phyloP scores from a whole-genome alignment of 2,113 vertebrate species.

The Chaetura pelagica region DNA sequence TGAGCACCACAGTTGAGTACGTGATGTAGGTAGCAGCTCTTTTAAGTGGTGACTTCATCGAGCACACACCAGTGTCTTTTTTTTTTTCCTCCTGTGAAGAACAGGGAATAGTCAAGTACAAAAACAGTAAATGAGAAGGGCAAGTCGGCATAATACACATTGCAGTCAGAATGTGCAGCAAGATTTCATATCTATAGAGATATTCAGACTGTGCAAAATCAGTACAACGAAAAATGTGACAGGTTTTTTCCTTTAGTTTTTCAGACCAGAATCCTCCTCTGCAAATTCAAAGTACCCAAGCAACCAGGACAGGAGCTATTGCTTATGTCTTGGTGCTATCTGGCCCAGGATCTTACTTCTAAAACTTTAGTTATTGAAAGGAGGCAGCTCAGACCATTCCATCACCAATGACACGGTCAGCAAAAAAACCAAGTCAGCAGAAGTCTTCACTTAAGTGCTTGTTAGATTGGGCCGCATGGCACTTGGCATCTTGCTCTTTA shows the following conservation, averaged over 20 bases:
- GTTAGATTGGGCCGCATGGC: background rate
- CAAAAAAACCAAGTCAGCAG: background rate
- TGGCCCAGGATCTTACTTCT: background rate
- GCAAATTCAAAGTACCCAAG: background rate
- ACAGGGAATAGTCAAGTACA: background rate
- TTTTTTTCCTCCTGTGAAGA: background rate
- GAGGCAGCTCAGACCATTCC: background rate
- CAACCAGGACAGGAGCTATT: background rate
- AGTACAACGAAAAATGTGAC: slow-evolving; percentile 13
- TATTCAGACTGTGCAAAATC: background rate
- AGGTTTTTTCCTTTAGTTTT: background rate
- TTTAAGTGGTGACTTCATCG: background rate
- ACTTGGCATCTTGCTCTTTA: background rate
- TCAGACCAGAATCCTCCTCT: background rate
- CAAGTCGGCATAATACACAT: background rate
- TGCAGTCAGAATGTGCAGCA: background rate
- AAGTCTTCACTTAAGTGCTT: background rate
- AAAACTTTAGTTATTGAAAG: background rate
- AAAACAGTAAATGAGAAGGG: background rate
- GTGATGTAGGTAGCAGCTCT: background rate
- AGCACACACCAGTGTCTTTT: accelerated
- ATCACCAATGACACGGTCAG: background rate
- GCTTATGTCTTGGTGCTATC: background rate
- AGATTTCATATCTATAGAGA: background rate
- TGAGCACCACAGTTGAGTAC: background rate